Base-by-base conservation (phyloP, 2,888 invertebrate genomes). In the Tiphia femorata region DNA sequence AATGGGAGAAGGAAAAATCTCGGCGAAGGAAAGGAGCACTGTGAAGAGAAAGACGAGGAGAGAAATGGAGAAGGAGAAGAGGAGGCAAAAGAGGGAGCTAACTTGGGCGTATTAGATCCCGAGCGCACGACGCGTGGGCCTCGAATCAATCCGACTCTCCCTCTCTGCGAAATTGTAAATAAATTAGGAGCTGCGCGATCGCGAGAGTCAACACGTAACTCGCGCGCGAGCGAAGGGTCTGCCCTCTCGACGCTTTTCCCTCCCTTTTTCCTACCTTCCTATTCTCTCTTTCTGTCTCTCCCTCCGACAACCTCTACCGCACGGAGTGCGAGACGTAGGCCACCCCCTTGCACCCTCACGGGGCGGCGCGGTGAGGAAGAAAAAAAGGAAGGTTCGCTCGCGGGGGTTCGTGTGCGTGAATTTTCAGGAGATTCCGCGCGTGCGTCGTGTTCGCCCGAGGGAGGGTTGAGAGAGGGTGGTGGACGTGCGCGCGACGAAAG, bases 141-240 rank as follows among this genome's bases (percentile, higher is more conserved):
- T 56, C 63, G 52, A 58, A 67, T 67, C 67, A 71, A 70, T 70
- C 72, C 70, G 56, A 53, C 48, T 16, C 62, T 49, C 10, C 65
- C 69, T 64, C 58, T 51, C 61, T 41, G 64, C 59, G 64, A 72
- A 70, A 73, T 76, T 68, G 75, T 72, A 73, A 75, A 76, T 76
- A 73, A 72, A 76, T 76, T 75, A 73, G 67, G 58, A 67, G 60
- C 66, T 60, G 60, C 57, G 62, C 58, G 62, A 69, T 69, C 64
- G 62, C 66, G 62, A 71, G 50, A 75, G 75, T 76, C 76, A 76
- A 75, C 71, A 75, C 67, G 72, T 66, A 61, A 58, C 54, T 64
- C 63, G 58, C 58, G 55, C 60, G 50, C 51, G 47, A 21, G n/a
- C 20, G 42, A 27, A 12, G 48, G 50, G 47, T 54, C 52, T 43